Percentiles rank a stretch among this genome's conserved stretches.
Conservation (phyloP, 2,113 vertebrate species). For the Nothocercus julius region DNA sequence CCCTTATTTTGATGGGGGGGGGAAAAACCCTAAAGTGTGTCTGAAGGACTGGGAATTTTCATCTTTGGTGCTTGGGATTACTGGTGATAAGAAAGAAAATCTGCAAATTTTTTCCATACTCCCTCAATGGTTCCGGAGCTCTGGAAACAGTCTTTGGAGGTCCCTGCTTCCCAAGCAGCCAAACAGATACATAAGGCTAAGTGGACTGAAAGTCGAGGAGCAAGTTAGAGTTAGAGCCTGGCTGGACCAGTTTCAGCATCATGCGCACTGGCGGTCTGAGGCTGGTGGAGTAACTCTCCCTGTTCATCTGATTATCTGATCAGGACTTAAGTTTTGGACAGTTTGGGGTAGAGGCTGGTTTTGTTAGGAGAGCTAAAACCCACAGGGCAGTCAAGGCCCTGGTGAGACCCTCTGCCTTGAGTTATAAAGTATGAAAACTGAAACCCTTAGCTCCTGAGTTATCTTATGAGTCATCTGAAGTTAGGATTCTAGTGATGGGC, state of each 20-base stretch:
- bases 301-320: rapidly evolving
- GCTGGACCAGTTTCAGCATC: background rate
- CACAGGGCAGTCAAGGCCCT: background rate
- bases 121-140: background rate
- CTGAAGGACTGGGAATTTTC: background rate
- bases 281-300: background rate
- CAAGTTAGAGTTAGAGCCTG: background rate
- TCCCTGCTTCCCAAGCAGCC: background rate
- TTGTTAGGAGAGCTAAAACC: background rate
- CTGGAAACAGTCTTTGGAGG: background rate
- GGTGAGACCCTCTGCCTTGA: background rate
- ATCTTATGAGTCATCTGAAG: background rate
- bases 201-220: background rate
- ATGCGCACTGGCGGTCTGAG: background rate
- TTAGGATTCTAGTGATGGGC: background rate
- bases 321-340: rapidly evolving
- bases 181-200: background rate
- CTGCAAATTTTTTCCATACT: background rate
- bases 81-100: background rate
- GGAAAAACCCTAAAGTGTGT: background rate
- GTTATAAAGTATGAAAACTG: background rate
- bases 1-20: background rate
- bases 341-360: background rate
- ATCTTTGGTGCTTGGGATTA: background rate
- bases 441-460: background rate